Percentiles rank a stretch among this genome's conserved stretches.
phyloP scores from a whole-genome alignment of 2,797 vertebrate genomes.

The Anas flavirostris region DNA sequence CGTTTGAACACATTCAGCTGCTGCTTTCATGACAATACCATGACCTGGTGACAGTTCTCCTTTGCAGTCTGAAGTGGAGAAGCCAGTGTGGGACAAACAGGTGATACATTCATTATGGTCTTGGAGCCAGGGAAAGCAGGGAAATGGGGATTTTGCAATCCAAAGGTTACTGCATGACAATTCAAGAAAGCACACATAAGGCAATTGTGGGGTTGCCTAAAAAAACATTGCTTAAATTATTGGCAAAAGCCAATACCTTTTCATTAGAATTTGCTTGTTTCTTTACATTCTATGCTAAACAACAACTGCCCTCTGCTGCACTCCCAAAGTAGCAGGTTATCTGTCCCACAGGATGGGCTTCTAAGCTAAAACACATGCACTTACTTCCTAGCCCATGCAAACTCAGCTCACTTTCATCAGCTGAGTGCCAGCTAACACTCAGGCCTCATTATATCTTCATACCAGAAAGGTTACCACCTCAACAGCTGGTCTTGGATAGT shows the following conservation, averaged over 20 bases:
- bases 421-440: neutral
- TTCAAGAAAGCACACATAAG: neutral
- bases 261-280: neutral
- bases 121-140: neutral
- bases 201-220: neutral
- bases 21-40: neutral
- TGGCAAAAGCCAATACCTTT: neutral
- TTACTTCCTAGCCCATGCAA: neutral
- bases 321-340: neutral
- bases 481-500: neutral
- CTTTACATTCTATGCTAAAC: neutral
- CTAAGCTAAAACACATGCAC: neutral
- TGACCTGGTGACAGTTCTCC: neutral
- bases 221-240: neutral
- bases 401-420: neutral
- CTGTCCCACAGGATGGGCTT: accelerated
- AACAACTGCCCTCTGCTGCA: accelerated
- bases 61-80: neutral
- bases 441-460: neutral
- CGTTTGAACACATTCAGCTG: neutral
- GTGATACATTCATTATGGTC: neutral
- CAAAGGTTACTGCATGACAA: neutral
- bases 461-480: neutral
- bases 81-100: neutral
- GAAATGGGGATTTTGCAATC: neutral